Percentiles rank a stretch among this genome's conserved stretches.
Conservation (phyloP, 2,113 vertebrate species). For the Alectura lathami region DNA sequence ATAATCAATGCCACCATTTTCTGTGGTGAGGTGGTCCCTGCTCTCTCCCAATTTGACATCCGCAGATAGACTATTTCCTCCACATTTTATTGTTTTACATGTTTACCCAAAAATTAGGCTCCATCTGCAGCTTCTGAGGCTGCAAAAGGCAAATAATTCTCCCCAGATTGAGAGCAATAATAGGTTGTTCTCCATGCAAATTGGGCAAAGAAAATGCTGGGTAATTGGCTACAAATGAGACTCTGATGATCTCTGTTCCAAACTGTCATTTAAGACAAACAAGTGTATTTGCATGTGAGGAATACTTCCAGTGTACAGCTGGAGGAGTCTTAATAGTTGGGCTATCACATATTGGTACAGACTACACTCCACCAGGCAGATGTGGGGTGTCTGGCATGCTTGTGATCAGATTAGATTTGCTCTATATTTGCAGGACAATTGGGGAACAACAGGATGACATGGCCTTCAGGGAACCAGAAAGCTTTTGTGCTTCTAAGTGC, state of each 20-base stretch:
- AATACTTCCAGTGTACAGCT: slow-evolving; percentile 21
- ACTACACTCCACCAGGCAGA: neutral
- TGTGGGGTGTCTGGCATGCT: neutral
- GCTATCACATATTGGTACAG: neutral
- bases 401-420: neutral
- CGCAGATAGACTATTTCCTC: neutral
- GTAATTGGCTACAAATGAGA: slow-evolving; percentile 55
- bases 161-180: slow-evolving; percentile 46
- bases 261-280: slow-evolving; percentile 43
- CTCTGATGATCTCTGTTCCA: slow-evolving; percentile 27
- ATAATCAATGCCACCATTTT: neutral
- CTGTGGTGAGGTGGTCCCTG: neutral
- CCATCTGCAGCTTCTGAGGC: slow-evolving; percentile 40
- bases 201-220: slow-evolving; percentile 45
- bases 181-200: slow-evolving; percentile 49
- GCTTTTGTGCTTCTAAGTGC: neutral
- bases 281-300: slow-evolving; percentile 18
- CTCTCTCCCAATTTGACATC: neutral
- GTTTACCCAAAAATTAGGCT: slow-evolving; percentile 1
- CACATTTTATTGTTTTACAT: neutral
- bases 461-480: accelerated
- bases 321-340: neutral
- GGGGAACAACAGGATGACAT: neutral
- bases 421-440: neutral
- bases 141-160: slow-evolving; percentile 52